Evolutionary conservation across 2,888 invertebrate genomes (phyloP), one percentile per base, ranked within the genome.

Genomic region (Sinodicranocentrus sp.): DNA sequence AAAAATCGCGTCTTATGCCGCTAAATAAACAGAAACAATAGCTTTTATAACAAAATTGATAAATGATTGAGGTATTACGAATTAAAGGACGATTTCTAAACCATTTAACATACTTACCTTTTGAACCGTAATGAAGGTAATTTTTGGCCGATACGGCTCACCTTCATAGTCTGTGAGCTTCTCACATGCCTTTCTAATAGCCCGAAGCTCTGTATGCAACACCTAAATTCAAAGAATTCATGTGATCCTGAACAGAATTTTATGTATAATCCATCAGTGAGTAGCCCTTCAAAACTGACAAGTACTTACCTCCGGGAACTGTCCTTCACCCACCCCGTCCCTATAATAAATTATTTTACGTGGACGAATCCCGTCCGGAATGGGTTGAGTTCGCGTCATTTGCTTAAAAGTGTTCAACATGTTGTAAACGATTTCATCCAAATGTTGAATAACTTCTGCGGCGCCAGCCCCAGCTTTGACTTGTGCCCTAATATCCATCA

Each of bases 121-220:
- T 90, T 93, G 93, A n/a, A 93, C 93, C 8, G 92, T 92, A 73
- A 93, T 91, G 89, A 93, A 93, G 10, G 93, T 93, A 72, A 93
- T 92, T 17, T 92, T 92, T 3, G 93, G 93, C 88, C 92, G 91
- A 28, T 93, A 93, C 2, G 6, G 2, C 44, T 91, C 91, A 3
- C 33, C 33, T 3, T 33, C 10, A 10, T 33, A 33, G 10, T 33
- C 33, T 1, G 90, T 88, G 28, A 80, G 15, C 3, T 25, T 90
- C 91, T 91, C 25, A 88, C 93, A 93, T 0, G 93, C 93, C 83
- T 91, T 91, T 90, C 92, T 88, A 1, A 90, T 87, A 28, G 89
- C 89, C 13, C 25, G 61, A 82, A 89, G 83, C 63, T 89, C 89
- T 6, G 65, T 43, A 2, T 82, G 76, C 3, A 88, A 65, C 13